A percentile compares a stretch with the other conserved stretches of the same genome.
phyloP scores from a whole-genome alignment of 2,888 invertebrate species.

The Lutraria lutraria region DNA sequence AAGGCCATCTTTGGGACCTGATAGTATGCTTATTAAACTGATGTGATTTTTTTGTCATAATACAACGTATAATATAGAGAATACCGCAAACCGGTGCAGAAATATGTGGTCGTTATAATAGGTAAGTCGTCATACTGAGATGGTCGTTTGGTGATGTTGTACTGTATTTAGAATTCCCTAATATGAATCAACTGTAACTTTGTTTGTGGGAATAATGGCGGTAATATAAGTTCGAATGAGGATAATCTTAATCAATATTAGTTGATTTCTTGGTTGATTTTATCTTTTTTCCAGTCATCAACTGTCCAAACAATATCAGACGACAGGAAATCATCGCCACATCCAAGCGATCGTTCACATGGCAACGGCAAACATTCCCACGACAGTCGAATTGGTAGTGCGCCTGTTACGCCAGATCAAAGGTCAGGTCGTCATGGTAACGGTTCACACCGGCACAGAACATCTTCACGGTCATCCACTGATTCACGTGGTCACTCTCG shows the following conservation, averaged over 20 bases:
- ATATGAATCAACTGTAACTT: neutral
- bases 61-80: too few relatives aligned
- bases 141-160: too few relatives aligned
- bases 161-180: too few relatives aligned
- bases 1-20: too few relatives aligned
- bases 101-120: too few relatives aligned
- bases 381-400: conserved; percentile 33
- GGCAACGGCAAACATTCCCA: conserved; percentile 29
- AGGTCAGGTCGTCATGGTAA: conserved; percentile 55
- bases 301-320: conserved; percentile 53
- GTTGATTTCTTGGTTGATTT: neutral
- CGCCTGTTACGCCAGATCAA: conserved; percentile 47
- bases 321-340: conserved; percentile 41
- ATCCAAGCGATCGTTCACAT: conserved; percentile 39
- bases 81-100: too few relatives aligned
- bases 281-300: conserved; percentile 21
- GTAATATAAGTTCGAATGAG: neutral
- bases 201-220: neutral
- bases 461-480: conserved; percentile 46
- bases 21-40: too few relatives aligned
- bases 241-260: neutral
- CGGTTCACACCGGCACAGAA: conserved; percentile 41
- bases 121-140: too few relatives aligned
- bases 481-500: conserved; percentile 39
- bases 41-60: too few relatives aligned